phyloP scores from a whole-genome alignment of 2,888 invertebrate species.

The Ptilodon capucinus region DNA sequence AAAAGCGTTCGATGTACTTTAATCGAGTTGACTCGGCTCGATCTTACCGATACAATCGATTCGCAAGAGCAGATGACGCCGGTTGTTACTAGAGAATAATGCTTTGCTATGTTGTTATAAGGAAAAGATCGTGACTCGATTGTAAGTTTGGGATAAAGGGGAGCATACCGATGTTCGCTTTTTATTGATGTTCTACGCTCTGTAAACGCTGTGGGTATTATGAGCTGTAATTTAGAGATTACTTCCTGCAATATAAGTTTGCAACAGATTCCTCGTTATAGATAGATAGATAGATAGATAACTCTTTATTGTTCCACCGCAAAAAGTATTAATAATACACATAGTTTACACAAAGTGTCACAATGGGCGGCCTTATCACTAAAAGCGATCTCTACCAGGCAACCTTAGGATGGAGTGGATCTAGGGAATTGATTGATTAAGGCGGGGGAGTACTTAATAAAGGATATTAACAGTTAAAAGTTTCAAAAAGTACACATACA shows the following conservation, averaged over 20 bases:
- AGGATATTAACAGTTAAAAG: no score
- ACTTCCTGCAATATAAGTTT: conserved; percentile 20
- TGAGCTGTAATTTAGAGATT: conserved; percentile 10
- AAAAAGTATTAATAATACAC: no score
- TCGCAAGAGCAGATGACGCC: conserved; percentile 44
- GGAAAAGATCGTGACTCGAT: conserved; percentile 42
- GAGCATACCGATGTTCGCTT: conserved; percentile 19
- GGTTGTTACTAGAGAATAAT: conserved; percentile 37
- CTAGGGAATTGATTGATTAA: no score
- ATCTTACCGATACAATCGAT: conserved; percentile 52
- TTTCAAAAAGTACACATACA: no score
- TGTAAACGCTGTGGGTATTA: conserved; percentile 2
- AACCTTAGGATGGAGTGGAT: no score
- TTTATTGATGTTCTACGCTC: conserved; percentile 15
- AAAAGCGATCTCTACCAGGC: no score
- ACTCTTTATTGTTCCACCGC: no score
- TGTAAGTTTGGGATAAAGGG: conserved; percentile 22
- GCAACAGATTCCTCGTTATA: conserved; percentile 35
- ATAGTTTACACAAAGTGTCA: no score
- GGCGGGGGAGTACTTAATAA: no score
- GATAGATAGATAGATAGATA: no score
- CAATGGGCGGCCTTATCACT: no score
- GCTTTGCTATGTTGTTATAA: conserved; percentile 28
- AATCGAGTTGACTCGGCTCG: conserved; percentile 41
- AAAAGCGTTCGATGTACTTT: conserved; percentile 54